Base-by-base conservation (phyloP, 1,140 invertebrate genomes). In the Centruroides sculpturatus region DNA sequence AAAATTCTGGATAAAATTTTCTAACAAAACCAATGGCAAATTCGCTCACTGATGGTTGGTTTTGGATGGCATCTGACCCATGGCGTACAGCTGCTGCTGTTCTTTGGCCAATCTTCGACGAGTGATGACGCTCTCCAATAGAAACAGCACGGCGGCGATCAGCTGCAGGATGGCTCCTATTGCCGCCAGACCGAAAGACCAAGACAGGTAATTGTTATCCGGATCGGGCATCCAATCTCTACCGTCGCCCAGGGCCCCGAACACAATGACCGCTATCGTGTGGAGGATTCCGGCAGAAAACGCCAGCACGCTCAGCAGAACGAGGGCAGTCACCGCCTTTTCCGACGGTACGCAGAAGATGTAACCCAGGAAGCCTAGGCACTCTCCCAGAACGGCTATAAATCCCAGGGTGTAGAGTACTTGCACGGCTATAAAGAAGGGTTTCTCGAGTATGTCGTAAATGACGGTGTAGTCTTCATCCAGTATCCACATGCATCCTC, bases 141-240 rank as follows among this genome's bases (percentile, higher is more conserved):
- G 77, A 69, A 92, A 89, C 0, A 95, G 73, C 0, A 80, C 75
- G 13, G 86, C 81, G 1, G 86, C 79, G 13, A 91, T 78, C n/a
- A 89, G 73, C 57, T 89, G 73, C n/a, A 83, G 74, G 1, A 89
- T 78, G 9, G 83, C 11, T 54, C 89, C 89, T 23, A 93, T 74
- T 9, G 86, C 85, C 47, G 82, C 90, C 34, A 96, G 74, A 4
- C 86, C 92, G 76, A 83, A 98, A 3, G 91, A 91, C 92, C 92
- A 98, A 3, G 91, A 85, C n/a, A 96, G 80, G 70, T 91, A 84
- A 75, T 97, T 97, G 69, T 92, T 87, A 68, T 97, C 89, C 81
- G 92, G 95, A 69, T 93, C 83, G 0, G 92, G 93, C 87, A 97
- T 93, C 92, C 93, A 98, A 69, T 91, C 87, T 35, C 93, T 76